A percentile compares a stretch with the other conserved stretches of the same genome.
These are phyloP conservation scores for Actinopyga echinites DNA, from an alignment of 53 echinoderm and acorn worm species.

Conservation along the genomic window DNA sequence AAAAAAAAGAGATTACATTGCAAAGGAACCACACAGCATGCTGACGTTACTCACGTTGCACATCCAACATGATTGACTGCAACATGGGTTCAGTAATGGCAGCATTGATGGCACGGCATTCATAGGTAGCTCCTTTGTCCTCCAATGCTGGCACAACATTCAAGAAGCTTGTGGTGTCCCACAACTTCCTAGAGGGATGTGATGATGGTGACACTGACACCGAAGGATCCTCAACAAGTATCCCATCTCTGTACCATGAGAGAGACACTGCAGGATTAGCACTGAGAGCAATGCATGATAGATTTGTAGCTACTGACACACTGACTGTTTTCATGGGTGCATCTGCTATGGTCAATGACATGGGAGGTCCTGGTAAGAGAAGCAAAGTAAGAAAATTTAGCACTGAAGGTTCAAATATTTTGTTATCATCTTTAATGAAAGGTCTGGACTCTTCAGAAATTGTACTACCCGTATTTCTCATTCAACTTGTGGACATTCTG, in stretches of 20 bases:
- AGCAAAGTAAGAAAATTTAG: background rate
- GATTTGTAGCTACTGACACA: constrained; percentile 52
- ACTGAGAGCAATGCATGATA: constrained; percentile 67
- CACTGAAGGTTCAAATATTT: too few species aligned
- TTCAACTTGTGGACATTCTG: too few species aligned
- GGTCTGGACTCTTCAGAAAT: too few species aligned
- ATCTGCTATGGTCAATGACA: constrained; percentile 50
- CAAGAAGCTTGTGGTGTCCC: constrained; percentile 64
- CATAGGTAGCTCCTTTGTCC: constrained; percentile 63
- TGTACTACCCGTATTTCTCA: too few species aligned
- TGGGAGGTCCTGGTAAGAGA: constrained; percentile 61
- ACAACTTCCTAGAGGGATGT: constrained; percentile 69
- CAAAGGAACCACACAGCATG: too few species aligned
- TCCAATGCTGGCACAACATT: constrained; percentile 58
- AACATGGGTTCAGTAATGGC: constrained; percentile 57
- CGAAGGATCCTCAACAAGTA: constrained; percentile 30
- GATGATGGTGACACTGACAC: constrained; percentile 30
- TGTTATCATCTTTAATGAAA: too few species aligned
- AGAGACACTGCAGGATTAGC: constrained; percentile 78
- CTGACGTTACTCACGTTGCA: constrained; percentile 82
- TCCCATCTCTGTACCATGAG: constrained; percentile 58
- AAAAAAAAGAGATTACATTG: too few species aligned
- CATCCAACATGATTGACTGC: constrained; percentile 61
- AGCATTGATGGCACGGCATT: constrained; percentile 69
- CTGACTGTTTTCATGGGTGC: constrained; percentile 56